Conservation (phyloP, 1,140 invertebrate species). For the Helicoverpa zea region DNA sequence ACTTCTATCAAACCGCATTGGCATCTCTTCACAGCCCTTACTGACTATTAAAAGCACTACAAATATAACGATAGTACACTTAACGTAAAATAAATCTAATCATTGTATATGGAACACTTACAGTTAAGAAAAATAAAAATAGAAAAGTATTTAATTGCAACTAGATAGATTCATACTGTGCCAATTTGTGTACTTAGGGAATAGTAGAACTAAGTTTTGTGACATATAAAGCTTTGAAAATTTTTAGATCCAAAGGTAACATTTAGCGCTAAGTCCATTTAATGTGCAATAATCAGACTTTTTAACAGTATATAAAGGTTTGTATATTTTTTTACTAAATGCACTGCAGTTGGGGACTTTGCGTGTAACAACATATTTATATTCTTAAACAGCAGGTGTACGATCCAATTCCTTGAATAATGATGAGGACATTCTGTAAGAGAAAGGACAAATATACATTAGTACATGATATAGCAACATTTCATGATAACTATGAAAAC, state of each 20-base stretch:
- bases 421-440: slow-evolving; percentile 79
- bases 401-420: slow-evolving; percentile 79
- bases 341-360: slow-evolving; percentile 36
- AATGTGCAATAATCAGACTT: slow-evolving; percentile 38
- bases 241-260: slow-evolving; percentile 28
- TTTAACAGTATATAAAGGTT: slow-evolving; percentile 30
- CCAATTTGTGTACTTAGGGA: slow-evolving; percentile 39
- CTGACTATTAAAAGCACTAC: slow-evolving; percentile 62
- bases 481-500: background rate
- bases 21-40: slow-evolving; percentile 69
- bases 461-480: background rate
- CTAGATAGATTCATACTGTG: slow-evolving; percentile 29
- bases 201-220: slow-evolving; percentile 11
- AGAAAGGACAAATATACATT: slow-evolving; percentile 45
- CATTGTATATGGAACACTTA: slow-evolving; percentile 37
- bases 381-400: slow-evolving; percentile 74
- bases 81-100: slow-evolving; percentile 51
- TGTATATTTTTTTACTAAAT: slow-evolving; percentile 17
- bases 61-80: slow-evolving; percentile 49
- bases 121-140: slow-evolving; percentile 20
- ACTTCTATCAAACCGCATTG: slow-evolving; percentile 24
- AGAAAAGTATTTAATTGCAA: slow-evolving; percentile 30
- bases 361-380: slow-evolving; percentile 2
- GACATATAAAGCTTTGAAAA: slow-evolving; percentile 29
- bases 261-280: slow-evolving; percentile 10